Evolutionary conservation across 2,888 invertebrate genomes (phyloP).

Genomic region (Cephus pulcher): DNA sequence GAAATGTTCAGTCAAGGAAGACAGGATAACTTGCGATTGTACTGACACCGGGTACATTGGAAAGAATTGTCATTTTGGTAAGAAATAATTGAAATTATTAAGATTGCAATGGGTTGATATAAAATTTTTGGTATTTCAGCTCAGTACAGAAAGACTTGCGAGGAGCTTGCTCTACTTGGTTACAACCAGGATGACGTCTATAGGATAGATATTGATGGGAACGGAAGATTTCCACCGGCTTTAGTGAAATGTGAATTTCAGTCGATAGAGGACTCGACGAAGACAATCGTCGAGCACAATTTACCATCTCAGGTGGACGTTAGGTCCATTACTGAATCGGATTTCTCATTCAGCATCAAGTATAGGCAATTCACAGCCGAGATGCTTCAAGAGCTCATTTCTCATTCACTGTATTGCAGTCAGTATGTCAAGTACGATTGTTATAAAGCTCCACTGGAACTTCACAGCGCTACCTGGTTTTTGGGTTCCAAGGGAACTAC

Average conservation of each 20-base stretch:
- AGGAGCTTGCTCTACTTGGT: constrained; percentile 89
- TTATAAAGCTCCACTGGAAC: constrained; percentile 85
- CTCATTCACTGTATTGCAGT: constrained; percentile 89
- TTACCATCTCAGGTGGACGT: constrained; percentile 91
- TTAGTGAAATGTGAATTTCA: constrained; percentile 94
- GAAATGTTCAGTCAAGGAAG: constrained; percentile 89
- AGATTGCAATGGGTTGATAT: not conserved
- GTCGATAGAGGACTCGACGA: constrained; percentile 84
- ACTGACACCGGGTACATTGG: constrained; percentile 92
- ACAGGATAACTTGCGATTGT: constrained; percentile 90
- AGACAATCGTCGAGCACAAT: constrained; percentile 91
- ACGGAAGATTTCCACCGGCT: constrained; percentile 91
- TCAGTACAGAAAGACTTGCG: constrained; percentile 90
- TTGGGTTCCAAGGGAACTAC: constrained; percentile 82
- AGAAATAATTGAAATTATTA: constrained; percentile 38
- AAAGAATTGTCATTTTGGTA: constrained; percentile 91
- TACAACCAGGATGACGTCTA: constrained; percentile 92
- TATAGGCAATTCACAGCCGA: constrained; percentile 91
- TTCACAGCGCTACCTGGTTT: constrained; percentile 92
- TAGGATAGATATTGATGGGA: constrained; percentile 93
- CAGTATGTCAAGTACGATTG: constrained; percentile 93
- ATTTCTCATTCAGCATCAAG: constrained; percentile 87
- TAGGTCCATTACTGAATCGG: constrained; percentile 80
- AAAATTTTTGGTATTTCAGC: constrained; percentile 68
- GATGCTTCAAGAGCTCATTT: constrained; percentile 91